Base-by-base conservation (phyloP, 2,888 invertebrate species). In the Calephelis perditalis region DNA sequence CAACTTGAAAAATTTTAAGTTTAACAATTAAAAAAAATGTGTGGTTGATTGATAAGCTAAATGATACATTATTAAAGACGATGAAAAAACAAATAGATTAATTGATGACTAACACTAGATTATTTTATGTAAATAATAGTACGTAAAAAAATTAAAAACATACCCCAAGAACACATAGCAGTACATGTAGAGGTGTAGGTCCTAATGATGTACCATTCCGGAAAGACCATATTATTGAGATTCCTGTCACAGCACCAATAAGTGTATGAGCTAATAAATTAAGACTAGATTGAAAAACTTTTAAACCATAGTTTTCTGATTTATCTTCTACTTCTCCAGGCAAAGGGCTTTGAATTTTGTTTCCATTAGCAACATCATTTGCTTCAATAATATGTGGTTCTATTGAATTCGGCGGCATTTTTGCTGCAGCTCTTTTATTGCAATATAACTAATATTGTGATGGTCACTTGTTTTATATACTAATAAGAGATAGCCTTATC, bases 251-350 rank as follows among this genome's bases (percentile, higher is more conserved):
- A 36, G n/a, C 36, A 10, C 54, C 54, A 54, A 54, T 54, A 35
- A 36, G 35, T 35, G 54, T 54, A 54, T 54, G 54, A 1, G 54
- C 54, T 54, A 54, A 36, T 54, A 54, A 54, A n/a, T 54, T 54
- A 7, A 54, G 36, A 54, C 54, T 54, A 3, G 54, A 54, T 35
- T 54, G 54, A 54, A 54, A 6, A 54, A 54, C 7, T 54, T 54
- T 54, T 3, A 36, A 11, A n/a, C 35, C 9, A 54, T 54, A 54
- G 35, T 54, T 54, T 11, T 54, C 36, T 7, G 3, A 2, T 3
- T n/a, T 10, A 6, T 36, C 36, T 36, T 35, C 54, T 36, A 36
- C 54, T 1, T 36, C 54, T 54, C 36, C 54, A 36, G 54, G 36
- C 54, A 54, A 11, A 35, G 54, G 36, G n/a, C 36, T 54, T 11